Percentiles rank a stretch among this genome's conserved stretches.
Evolutionary conservation across 2,113 vertebrate species (phyloP).

Genomic region (Gavialis gangeticus): DNA sequence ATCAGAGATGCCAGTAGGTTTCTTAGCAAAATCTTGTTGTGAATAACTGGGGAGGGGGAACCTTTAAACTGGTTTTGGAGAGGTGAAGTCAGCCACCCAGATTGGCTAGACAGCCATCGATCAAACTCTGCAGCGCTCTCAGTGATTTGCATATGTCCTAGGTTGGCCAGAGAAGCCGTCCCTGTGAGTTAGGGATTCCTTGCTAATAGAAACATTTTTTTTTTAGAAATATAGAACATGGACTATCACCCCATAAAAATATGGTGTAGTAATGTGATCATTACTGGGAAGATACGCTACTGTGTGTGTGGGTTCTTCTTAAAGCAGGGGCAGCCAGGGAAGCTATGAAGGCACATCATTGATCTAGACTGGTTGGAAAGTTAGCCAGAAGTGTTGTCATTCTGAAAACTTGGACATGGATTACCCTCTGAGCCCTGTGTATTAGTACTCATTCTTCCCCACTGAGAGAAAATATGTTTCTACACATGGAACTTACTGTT

Average conservation of each 20-base stretch:
- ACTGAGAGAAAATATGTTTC: not conserved
- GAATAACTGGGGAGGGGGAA: not conserved
- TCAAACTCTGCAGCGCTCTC: not conserved
- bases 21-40: not conserved
- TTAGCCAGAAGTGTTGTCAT: not conserved
- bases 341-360: not conserved
- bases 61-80: not conserved
- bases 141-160: too few species aligned
- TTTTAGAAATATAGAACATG: not conserved
- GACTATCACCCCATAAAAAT: not conserved
- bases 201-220: not conserved
- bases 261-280: not conserved
- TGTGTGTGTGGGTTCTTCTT: not conserved
- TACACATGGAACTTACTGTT: not conserved
- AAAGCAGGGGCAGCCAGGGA: not conserved
- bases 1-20: fast-evolving
- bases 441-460: not conserved
- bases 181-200: not conserved
- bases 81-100: not conserved
- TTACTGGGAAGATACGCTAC: not conserved
- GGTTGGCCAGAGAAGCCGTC: too few species aligned
- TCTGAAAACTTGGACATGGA: not conserved
- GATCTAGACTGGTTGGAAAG: not conserved
- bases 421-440: not conserved
- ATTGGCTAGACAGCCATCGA: not conserved